A percentile compares a stretch with the other conserved stretches of the same genome.
Conservation (phyloP, 2,113 vertebrate genomes). For the Misgurnus anguillicaudatus region DNA sequence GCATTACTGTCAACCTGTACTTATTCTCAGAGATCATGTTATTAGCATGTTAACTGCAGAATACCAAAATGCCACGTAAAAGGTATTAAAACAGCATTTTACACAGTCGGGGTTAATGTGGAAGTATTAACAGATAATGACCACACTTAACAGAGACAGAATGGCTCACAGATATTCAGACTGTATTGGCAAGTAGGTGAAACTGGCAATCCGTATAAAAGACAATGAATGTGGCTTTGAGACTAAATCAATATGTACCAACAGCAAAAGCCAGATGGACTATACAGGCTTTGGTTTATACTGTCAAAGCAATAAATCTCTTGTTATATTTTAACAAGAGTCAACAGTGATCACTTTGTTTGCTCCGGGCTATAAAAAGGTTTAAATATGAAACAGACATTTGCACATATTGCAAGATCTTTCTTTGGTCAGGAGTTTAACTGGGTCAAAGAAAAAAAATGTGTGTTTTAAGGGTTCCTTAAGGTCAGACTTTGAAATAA, state of each 20-base stretch:
- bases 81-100: slow-evolving; percentile 19
- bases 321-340: not conserved
- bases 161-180: not conserved
- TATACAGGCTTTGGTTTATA: slow-evolving; percentile 14
- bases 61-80: slow-evolving; percentile 41
- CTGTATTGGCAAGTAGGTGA: slow-evolving; percentile 8
- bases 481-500: too few relatives aligned
- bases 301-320: not conserved
- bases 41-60: slow-evolving; percentile 64
- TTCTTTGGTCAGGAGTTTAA: not conserved
- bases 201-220: slow-evolving; percentile 23
- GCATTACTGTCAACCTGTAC: slow-evolving; percentile 57
- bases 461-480: too few relatives aligned
- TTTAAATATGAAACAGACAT: not conserved
- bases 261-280: slow-evolving; percentile 28
- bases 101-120: not conserved
- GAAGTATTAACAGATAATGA: slow-evolving; percentile 13
- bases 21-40: slow-evolving; percentile 70
- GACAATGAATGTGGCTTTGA: slow-evolving; percentile 12
- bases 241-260: slow-evolving; percentile 24
- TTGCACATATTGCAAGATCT: not conserved
- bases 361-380: not conserved
- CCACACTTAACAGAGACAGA: slow-evolving; percentile 17
- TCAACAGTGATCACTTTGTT: not conserved
- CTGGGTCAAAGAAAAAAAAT: not conserved